Evolutionary conservation across 2,113 vertebrate species (phyloP), one percentile per base, ranked within the genome.

Genomic region (Emydura subglobosa): DNA sequence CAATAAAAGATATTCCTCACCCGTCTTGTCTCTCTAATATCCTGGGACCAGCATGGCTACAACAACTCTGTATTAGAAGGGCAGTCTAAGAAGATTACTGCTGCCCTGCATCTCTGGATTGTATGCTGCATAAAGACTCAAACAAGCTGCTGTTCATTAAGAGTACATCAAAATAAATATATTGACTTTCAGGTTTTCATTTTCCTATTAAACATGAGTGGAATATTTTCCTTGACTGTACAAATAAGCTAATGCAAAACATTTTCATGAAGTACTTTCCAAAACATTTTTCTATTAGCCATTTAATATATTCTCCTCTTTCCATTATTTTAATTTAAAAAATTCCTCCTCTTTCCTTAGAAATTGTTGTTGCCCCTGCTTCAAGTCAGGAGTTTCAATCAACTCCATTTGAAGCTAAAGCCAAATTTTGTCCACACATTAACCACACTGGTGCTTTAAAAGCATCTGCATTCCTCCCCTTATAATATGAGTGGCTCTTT

Each of bases 231-330:
- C 61, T 81, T 34, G 10, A 88, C 82, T 85, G 44, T 72, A 88
- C 91, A 94, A 97, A 89, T 92, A 92, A 95, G 90, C 89, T 96
- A 97, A 96, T 95, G 93, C 54, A 59, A 96, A 96, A 95, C 95
- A 94, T 89, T 95, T 95, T 91, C 79, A 81, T 17, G 51, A 42
- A 79, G 54, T 83, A 83, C 87, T 96, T 97, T 97, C 89, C 55
- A 1, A 81, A 94, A 53, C 7, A 76, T 55, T 84, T 82, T 93
- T 72, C n/a, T 87, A 42, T 97, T 88, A 91, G 59, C 72, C 94
- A 87, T 92, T 87, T 92, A 81, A 88, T 92, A 53, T 65, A 88
- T 1, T 3, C 4, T 95, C 49, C 93, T 88, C 0, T 0, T 90
- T 74, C 81, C 5, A 5, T 88, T 92, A 82, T 88, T 92, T 86